Evolutionary conservation across 2,888 invertebrate genomes (phyloP).

Genomic region (Ametastegia equiseti): DNA sequence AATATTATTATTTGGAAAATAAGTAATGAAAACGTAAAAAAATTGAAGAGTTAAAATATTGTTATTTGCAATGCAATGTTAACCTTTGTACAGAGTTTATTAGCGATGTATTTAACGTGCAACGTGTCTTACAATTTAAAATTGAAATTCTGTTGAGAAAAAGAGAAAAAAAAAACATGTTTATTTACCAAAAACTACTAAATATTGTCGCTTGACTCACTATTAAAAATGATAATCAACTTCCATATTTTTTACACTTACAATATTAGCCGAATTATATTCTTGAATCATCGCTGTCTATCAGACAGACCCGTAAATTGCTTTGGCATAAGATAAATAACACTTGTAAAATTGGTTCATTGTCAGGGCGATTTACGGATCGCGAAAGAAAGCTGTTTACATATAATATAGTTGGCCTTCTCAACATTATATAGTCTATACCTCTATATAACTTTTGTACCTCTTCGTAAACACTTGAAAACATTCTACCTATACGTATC

Average conservation of each 20-base stretch:
- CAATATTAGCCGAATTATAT: constrained; percentile 44
- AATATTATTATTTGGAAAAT: constrained; percentile 23
- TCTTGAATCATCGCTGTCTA: constrained; percentile 34
- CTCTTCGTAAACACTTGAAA: constrained; percentile 64
- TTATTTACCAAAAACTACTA: not conserved
- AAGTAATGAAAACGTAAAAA: constrained; percentile 47
- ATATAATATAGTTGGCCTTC: constrained; percentile 40
- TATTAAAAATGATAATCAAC: constrained; percentile 34
- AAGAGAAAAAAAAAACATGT: not conserved
- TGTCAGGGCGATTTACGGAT: constrained; percentile 27
- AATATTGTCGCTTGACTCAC: constrained; percentile 30
- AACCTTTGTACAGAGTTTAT: constrained; percentile 72
- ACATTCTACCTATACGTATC: constrained; percentile 52
- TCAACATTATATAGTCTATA: constrained; percentile 39
- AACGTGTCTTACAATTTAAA: constrained; percentile 58
- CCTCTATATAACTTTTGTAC: constrained; percentile 69
- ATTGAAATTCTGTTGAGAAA: constrained; percentile 8
- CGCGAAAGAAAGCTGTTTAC: constrained; percentile 29
- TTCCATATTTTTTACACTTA: constrained; percentile 47
- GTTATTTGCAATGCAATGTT: constrained; percentile 68
- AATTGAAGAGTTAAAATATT: constrained; percentile 57
- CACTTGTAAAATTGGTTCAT: not conserved
- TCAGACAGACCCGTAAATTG: constrained; percentile 29
- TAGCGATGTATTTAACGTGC: constrained; percentile 58
- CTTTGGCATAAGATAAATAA: not conserved